Evolutionary conservation across 2,797 vertebrate species (phyloP), one percentile per base, ranked within the genome.

Genomic region (Chloroceryle inda): DNA sequence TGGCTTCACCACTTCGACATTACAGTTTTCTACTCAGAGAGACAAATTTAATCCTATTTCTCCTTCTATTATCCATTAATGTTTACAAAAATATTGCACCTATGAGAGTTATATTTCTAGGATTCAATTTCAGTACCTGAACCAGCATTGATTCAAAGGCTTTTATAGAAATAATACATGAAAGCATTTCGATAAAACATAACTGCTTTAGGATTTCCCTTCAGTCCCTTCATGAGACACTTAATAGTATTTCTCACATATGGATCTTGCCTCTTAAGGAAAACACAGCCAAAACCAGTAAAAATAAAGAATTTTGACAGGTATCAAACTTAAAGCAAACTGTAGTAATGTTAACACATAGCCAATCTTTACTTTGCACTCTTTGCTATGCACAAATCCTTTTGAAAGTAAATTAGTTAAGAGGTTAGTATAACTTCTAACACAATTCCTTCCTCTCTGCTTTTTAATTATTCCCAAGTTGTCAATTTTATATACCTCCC

Each of bases 41-140:
- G 67, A 87, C 21, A 94, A 94, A 90, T 72, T 40, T 82, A 75
- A 50, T 82, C 26, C 49, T 66, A 31, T 72, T 87, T 49, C 73
- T 90, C 40, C 74, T 67, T 74, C 74, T 91, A 74, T 92, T 88
- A 85, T 31, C 35, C 44, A 66, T 31, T 82, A 83, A 94, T 77
- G 80, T 89, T 97, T 94, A 95, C 66, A 71, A 85, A 96, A 96
- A 81, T 78, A 89, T 24, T 88, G 88, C 56, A 78, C 72, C 62
- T 61, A 45, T 40, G 69, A 94, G 75, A 78, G 68, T 89, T 86
- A 38, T 81, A 86, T 79, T 96, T 93, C 83, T 88, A 58, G 66
- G 68, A 84, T 68, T 95, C 87, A 59, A 91, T 83, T 93, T 93
- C 71, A 89, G 92, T 61, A 73, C 75, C 95, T 77, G 82, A 94